Evolutionary conservation across 92 coral and sea anemone genomes (phyloP), one percentile per base, ranked within the genome.

Genomic region (Hydrozoanthus gracilis): DNA sequence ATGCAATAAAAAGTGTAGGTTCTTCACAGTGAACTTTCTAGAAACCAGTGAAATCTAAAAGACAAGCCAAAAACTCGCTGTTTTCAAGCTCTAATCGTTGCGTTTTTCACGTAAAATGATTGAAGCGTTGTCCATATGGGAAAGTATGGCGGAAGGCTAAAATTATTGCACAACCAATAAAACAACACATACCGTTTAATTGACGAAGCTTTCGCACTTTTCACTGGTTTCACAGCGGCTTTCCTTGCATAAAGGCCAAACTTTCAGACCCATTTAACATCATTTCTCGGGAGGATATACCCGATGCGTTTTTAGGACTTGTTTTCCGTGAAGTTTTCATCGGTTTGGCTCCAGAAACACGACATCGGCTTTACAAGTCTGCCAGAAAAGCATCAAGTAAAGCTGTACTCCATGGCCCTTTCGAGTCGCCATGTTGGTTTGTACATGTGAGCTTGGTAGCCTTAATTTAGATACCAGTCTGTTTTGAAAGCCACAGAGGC

Each of bases 341-440:
- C 9, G 35, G 1, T 73, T 73, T 4, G 56, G 79, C 50, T 27
- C 67, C 68, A 52, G 82, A 54, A 76, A 76, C 68, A 54, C 20
- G 68, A 27, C 52, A 73, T 73, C 77, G 12, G n/a, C 56, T 10
- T 73, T 55, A 73, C 46, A 45, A 73, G 27, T 73, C 55, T 73
- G 64, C 82, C 82, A 76, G 50, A 52, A 76, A 76, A 76, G 8
- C 80, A 74, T 74, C 79, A 74, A 74, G 79, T 74, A 74, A 74
- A 74, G 60, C 62, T 74, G 79, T 74, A 74, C 61, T 49, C 44
- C 62, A 49, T 47, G n/a, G n/a, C 69, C 14, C 49, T 49, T 79
- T 73, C 52, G 73, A 79, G 18, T 51, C 39, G 85, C 85, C 85
- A 79, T 79, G 85, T 60, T 61, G 85, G 55, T 60, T 79, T n/a